Evolutionary conservation across 2,113 vertebrate genomes (phyloP).

Genomic region (Cervus canadensis): DNA sequence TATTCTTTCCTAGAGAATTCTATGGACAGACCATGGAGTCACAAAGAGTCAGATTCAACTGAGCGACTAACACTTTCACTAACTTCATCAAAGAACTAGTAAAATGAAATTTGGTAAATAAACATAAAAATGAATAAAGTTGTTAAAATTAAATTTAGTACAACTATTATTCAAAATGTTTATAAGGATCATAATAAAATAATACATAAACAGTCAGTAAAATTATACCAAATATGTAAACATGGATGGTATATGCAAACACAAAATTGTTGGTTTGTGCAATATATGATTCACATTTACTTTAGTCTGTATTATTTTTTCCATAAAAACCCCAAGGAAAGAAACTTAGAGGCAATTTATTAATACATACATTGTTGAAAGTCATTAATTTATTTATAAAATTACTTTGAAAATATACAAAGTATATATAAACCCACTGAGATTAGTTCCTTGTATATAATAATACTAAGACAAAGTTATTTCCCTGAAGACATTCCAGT

Average conservation of each 20-base stretch:
- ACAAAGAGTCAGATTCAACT: not conserved
- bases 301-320: not conserved
- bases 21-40: not conserved
- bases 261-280: not conserved
- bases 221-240: not conserved
- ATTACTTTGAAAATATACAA: not conserved
- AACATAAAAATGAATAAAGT: conserved; percentile 15
- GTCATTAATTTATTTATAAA: not conserved
- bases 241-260: not conserved
- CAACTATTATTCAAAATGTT: not conserved
- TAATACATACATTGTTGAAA: not conserved
- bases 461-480: not conserved
- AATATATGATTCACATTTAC: not conserved
- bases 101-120: conserved; percentile 42
- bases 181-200: not conserved
- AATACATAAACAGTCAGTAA: not conserved
- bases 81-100: not conserved
- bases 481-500: not conserved
- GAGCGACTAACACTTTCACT: not conserved
- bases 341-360: not conserved
- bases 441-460: not conserved
- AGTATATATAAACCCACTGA: not conserved
- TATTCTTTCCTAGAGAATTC: not conserved
- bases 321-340: not conserved
- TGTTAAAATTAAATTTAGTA: conserved; percentile 51